Evolutionary conservation across 2,888 invertebrate genomes (phyloP).

Genomic region (Drosophila setosimentum): DNA sequence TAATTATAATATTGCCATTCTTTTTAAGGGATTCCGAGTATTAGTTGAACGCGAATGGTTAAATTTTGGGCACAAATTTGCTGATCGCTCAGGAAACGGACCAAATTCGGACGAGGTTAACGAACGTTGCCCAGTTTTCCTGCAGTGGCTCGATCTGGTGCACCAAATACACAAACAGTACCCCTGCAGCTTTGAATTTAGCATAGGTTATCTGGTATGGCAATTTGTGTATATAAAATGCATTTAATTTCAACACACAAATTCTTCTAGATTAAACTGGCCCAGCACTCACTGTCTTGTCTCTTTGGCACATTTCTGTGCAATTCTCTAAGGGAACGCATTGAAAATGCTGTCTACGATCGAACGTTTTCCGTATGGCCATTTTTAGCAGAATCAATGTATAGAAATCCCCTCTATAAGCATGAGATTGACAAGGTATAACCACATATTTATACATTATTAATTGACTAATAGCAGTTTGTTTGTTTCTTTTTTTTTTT

Average conservation of each 20-base stretch:
- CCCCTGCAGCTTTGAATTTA: slow-evolving; percentile 98
- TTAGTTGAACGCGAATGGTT: slow-evolving; percentile 98
- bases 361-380: slow-evolving; percentile 95
- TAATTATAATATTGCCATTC: background rate
- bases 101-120: slow-evolving; percentile 94
- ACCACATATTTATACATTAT: slow-evolving; percentile 7
- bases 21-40: slow-evolving; percentile 95
- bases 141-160: slow-evolving; percentile 99
- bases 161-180: slow-evolving; percentile 95
- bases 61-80: slow-evolving; percentile 99
- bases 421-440: slow-evolving; percentile 85
- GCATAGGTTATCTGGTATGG: slow-evolving; percentile 94
- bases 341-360: slow-evolving; percentile 88
- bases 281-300: slow-evolving; percentile 97
- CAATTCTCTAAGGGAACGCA: slow-evolving; percentile 92
- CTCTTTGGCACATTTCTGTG: slow-evolving; percentile 98
- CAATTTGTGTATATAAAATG: background rate
- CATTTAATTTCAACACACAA: background rate
- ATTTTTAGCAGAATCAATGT: slow-evolving; percentile 91
- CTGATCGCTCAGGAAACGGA: slow-evolving; percentile 95
- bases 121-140: slow-evolving; percentile 98
- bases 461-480: background rate
- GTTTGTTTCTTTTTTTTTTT: background rate
- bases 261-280: slow-evolving; percentile 92
- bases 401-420: slow-evolving; percentile 94